Evolutionary conservation across 2,113 vertebrate species (phyloP), one percentile per base, ranked within the genome.

Genomic region (Malurus alboscapulatus): DNA sequence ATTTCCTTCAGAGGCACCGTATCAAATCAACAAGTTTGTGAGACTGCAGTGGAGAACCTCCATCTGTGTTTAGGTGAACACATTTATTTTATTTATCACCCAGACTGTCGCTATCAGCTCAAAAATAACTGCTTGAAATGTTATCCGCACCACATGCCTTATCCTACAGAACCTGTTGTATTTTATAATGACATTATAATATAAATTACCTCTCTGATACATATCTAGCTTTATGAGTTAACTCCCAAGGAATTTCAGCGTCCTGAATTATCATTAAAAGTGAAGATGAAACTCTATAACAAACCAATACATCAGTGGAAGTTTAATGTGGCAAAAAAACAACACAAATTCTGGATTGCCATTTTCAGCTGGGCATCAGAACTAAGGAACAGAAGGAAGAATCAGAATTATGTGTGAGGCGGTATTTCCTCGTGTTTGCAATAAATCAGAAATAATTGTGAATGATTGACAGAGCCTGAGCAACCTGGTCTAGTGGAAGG

Each of bases 11-110:
- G 54, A 78, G 57, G 9, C 1, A 2, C 3, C 40, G 68, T 78
- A 68, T 84, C 38, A 84, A 65, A 71, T 7, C 40, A 55, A 48
- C 59, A 42, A 59, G 10, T 62, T 24, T 63, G 26, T 65, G 51
- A 65, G 72, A 86, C 11, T 86, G 38, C 26, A 80, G 63, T 48
- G 50, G 29, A 83, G 29, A 90, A 66, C 9, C 15, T 32, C 36
- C 1, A 2, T 40, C 57, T 84, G 21, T 67, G 48, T 63, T 84
- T 74, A 89, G 63, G 53, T 36, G 74, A 81, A 78, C 40, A 29
- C 6, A 72, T 77, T 76, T 44, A 58, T 92, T 90, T 90, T 88
- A 88, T 92, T 94, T 94, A 88, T 88, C 69, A 84, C 47, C 21
- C 18, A 77, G 42, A 44, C n/a, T 88, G 75, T 19, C 50, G n/a